phyloP scores from a whole-genome alignment of 2,888 invertebrate species.

The Chorisops tibialis region DNA sequence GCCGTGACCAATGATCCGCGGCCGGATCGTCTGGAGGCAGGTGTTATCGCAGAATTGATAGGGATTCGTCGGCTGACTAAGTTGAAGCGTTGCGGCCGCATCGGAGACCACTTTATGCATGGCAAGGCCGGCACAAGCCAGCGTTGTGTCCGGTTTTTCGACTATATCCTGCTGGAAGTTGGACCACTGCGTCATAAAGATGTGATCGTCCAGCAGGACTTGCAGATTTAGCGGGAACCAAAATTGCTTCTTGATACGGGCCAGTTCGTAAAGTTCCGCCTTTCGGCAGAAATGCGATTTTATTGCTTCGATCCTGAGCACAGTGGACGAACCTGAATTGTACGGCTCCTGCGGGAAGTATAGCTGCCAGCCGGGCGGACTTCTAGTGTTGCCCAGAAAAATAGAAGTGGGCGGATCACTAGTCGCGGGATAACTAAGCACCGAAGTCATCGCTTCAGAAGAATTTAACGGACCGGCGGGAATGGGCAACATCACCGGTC shows the following conservation, averaged over 20 bases:
- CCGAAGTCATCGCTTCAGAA: background rate
- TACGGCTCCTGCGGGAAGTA: slow-evolving; percentile 70
- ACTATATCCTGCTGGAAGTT: slow-evolving; percentile 64
- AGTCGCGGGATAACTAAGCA: background rate
- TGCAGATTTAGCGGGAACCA: slow-evolving; percentile 56
- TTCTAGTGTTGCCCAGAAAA: background rate
- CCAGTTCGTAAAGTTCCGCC: slow-evolving; percentile 38
- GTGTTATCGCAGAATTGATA: slow-evolving; percentile 7
- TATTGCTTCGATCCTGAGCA: slow-evolving; percentile 55
- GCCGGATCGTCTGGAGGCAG: slow-evolving; percentile 47
- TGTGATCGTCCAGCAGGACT: slow-evolving; percentile 56
- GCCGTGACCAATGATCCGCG: slow-evolving; percentile 62
- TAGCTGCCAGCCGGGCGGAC: slow-evolving; percentile 65
- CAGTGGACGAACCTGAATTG: slow-evolving; percentile 52
- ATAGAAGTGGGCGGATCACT: background rate
- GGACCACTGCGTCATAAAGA: slow-evolving; percentile 61
- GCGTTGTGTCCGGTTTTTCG: slow-evolving; percentile 63
- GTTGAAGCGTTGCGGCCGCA: background rate
- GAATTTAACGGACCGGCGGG: background rate
- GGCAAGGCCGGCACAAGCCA: slow-evolving; percentile 71
- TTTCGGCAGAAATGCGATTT: slow-evolving; percentile 55
- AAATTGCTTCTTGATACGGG: slow-evolving; percentile 35
- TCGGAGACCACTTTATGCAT: slow-evolving; percentile 65
- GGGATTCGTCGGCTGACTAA: background rate
- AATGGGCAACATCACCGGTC: slow-evolving; percentile 4